Conservation (phyloP, 2,888 invertebrate genomes). For the Alcis repandata region DNA sequence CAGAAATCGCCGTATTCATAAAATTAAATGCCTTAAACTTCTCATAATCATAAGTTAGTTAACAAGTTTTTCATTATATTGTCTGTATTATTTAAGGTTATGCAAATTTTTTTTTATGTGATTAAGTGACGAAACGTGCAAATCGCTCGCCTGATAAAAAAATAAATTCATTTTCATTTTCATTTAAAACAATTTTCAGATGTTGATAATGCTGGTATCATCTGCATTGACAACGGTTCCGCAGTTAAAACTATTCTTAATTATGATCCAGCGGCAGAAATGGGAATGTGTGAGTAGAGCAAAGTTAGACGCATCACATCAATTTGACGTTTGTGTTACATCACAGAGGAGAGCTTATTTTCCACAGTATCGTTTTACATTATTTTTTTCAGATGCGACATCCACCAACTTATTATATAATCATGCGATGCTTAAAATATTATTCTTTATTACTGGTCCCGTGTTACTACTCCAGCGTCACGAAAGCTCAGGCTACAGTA, state of each 20-base stretch:
- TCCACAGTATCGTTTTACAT: no score
- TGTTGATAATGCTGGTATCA: not conserved
- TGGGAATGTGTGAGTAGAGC: not conserved
- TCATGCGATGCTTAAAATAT: conserved; percentile 4
- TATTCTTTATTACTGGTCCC: conserved; percentile 60
- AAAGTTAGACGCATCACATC: not conserved
- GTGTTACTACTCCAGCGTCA: conserved; percentile 66
- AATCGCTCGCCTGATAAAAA: not conserved
- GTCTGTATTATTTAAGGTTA: no score
- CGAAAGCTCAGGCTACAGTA: conserved; percentile 57
- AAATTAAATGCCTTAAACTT: no score
- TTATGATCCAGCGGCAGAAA: not conserved
- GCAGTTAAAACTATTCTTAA: not conserved
- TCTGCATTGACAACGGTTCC: conserved; percentile 6
- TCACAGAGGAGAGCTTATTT: no score
- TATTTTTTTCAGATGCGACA: conserved; percentile 1
- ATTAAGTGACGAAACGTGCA: not conserved
- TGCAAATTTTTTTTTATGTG: no score
- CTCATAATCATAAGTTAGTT: no score
- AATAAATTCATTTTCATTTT: not conserved
- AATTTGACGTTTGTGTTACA: no score
- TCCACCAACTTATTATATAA: not conserved
- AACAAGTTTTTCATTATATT: no score
- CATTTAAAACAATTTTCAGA: conserved; percentile 17
- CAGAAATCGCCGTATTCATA: no score